Percentiles rank a stretch among this genome's conserved stretches.
Conservation (phyloP, 1,140 invertebrate species). For the Ceratina australensis region DNA sequence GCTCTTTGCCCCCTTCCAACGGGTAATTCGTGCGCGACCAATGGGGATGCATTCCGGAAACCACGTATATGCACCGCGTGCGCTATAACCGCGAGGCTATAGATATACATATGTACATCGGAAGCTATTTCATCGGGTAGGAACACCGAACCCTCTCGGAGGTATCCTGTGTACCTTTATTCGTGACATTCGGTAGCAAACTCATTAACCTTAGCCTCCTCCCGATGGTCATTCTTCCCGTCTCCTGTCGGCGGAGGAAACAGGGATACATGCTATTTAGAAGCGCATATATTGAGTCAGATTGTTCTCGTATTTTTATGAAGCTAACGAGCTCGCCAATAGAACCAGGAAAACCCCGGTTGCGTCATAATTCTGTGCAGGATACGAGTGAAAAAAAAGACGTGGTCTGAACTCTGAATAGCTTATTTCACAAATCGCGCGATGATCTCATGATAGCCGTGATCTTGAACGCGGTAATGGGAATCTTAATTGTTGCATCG, state of each 20-base stretch:
- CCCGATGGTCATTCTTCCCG: background rate
- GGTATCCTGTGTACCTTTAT: slow-evolving; percentile 48
- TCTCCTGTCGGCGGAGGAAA: background rate
- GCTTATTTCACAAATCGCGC: background rate
- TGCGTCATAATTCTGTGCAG: background rate
- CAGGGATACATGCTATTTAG: background rate
- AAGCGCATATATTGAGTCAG: background rate
- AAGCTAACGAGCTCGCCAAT: too few species aligned
- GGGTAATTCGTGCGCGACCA: slow-evolving; percentile 73
- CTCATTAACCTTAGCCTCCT: slow-evolving; percentile 62
- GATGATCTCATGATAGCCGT: background rate
- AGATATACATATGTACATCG: slow-evolving; percentile 31
- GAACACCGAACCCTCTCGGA: slow-evolving; percentile 30
- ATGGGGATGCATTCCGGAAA: slow-evolving; percentile 71
- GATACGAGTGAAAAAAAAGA: background rate
- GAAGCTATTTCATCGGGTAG: slow-evolving; percentile 50
- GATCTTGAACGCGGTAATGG: background rate
- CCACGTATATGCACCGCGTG: slow-evolving; percentile 53
- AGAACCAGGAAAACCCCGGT: background rate
- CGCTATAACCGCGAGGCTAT: slow-evolving; percentile 49
- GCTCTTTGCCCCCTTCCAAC: slow-evolving; percentile 73
- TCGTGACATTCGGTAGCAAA: slow-evolving; percentile 62
- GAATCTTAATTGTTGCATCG: background rate
- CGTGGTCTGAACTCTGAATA: background rate
- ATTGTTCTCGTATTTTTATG: too few species aligned